Base-by-base conservation (phyloP, 2,888 invertebrate species). In the Lithosia quadra region DNA sequence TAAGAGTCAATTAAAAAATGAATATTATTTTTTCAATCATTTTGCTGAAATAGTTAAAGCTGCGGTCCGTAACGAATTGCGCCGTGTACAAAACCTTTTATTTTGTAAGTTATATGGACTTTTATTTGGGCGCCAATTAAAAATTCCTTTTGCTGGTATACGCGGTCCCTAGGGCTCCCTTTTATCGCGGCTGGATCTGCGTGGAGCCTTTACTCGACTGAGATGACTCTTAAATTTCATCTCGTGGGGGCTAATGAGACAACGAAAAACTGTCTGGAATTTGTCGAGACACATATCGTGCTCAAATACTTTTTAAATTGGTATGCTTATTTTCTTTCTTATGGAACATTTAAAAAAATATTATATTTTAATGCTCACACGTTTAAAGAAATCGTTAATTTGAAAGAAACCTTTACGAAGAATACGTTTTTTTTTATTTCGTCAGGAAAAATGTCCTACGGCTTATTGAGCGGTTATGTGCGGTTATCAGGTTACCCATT, bases 71-170 rank as follows among this genome's bases (percentile, higher is more conserved):
- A 80, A 83, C 81, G 80, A 86, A 86, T 85, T 79, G 79, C 77
- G 76, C 74, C 75, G 80, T 83, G 77, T 84, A 85, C 85, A 61
- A 86, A 85, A 80, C 67, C 75, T 81, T 83, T 86, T 88, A 82
- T 87, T 84, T 86, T 82, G 83, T 85, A 86, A 86, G 84, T 85
- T 87, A 87, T 84, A 86, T 86, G 78, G 83, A 78, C 84, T 84
- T 91, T 90, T 91, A 91, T 92, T 91, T 89, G 82, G 85, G 87
- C 85, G 90, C 91, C 92, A 92, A 93, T 93, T 92, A 93, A 92
- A 92, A 91, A 91, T 89, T 89, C 88, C 86, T 89, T 90, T 90
- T 88, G 84, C 85, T 85, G 83, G 83, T 82, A 80, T 86, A 84
- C 86, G 77, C 80, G 81, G 85, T 87, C 88, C 88, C 88, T 83